These are phyloP conservation scores for Ammospiza nelsoni DNA, from an alignment of 2,113 vertebrate species.

Conservation along the genomic window DNA sequence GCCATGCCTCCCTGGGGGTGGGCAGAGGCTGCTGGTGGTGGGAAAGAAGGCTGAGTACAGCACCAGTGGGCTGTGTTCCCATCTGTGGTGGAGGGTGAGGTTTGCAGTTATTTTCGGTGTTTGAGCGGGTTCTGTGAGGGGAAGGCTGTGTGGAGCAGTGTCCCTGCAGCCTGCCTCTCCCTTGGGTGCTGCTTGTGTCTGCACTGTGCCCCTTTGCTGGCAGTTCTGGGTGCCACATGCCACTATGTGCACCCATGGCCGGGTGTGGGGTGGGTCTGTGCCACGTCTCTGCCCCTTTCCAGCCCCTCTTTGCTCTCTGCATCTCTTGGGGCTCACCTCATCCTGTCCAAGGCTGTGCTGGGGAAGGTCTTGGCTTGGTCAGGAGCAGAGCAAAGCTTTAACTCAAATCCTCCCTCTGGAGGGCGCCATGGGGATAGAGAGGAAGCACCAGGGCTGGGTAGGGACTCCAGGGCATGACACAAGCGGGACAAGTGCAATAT, in stretches of 20 bases:
- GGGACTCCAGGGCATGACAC: not conserved
- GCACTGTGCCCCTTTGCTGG: not conserved
- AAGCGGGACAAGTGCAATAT: slow-evolving; percentile 21
- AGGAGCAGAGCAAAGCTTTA: not conserved
- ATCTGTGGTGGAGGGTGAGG: not conserved
- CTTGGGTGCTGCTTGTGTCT: not conserved
- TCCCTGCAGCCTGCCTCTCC: not conserved
- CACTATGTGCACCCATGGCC: fast-evolving
- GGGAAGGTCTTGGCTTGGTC: not conserved
- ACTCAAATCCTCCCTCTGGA: not conserved
- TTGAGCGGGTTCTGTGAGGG: not conserved
- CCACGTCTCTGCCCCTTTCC: not conserved
- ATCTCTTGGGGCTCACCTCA: not conserved
- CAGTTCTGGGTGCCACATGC: not conserved
- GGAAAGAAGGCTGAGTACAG: not conserved
- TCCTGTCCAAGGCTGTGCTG: not conserved
- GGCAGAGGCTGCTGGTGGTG: not conserved
- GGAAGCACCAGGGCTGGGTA: not conserved
- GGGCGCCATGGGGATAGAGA: not conserved
- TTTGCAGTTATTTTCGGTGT: not conserved
- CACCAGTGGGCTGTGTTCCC: fast-evolving
- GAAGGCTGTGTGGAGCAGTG: not conserved
- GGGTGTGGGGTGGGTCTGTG: not conserved
- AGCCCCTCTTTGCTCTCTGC: not conserved
- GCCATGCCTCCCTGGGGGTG: not conserved